Conservation (phyloP, 2,888 invertebrate genomes). For the Muscina levida region DNA sequence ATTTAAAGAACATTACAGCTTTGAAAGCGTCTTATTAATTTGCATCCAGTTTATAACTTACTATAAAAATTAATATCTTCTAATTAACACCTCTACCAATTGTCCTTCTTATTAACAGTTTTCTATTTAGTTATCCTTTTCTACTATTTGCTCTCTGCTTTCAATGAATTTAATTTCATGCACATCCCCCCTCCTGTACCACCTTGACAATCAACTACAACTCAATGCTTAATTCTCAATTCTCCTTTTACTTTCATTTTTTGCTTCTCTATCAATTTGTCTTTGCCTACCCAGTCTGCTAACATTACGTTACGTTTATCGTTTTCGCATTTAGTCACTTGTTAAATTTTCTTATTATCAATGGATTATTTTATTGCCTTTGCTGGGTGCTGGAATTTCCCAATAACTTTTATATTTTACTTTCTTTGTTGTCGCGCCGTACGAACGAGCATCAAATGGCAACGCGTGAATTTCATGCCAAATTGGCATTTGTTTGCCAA, state of each 20-base stretch:
- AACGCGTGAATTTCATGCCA: constrained; percentile 27
- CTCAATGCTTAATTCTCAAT: not conserved
- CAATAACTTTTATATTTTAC: constrained; percentile 43
- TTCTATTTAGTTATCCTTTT: too few species aligned
- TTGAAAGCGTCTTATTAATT: too few species aligned
- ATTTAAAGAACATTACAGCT: too few species aligned
- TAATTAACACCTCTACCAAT: too few species aligned
- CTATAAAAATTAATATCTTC: too few species aligned
- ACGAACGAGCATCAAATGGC: not conserved
- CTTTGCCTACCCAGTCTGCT: too few species aligned
- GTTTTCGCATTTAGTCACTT: constrained; percentile 17
- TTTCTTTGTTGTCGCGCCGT: not conserved
- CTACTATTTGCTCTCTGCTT: too few species aligned
- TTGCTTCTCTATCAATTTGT: constrained; percentile 17
- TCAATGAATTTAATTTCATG: too few species aligned
- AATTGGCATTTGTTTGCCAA: constrained; percentile 30
- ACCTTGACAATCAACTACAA: too few species aligned
- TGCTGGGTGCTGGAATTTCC: constrained; percentile 21
- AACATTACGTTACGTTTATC: not conserved
- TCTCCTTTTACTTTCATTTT: not conserved
- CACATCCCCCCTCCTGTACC: too few species aligned
- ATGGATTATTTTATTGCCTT: constrained; percentile 8
- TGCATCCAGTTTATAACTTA: too few species aligned
- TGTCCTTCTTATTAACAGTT: too few species aligned
- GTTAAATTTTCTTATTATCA: constrained; percentile 29